phyloP scores from a whole-genome alignment of 2,888 invertebrate species.

The Cephus sareptanus region DNA sequence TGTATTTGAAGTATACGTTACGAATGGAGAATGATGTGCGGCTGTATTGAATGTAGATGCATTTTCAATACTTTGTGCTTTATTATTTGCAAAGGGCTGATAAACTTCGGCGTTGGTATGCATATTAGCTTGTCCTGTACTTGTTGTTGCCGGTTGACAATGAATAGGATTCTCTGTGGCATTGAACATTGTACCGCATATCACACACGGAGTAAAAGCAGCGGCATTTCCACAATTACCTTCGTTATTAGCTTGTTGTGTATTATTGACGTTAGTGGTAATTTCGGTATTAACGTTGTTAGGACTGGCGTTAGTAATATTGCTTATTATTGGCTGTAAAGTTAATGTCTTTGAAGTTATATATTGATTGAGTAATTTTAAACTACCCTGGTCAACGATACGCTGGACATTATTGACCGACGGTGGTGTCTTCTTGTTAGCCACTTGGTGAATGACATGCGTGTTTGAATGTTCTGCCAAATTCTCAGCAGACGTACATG shows the following conservation, averaged over 20 bases:
- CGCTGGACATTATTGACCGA: neutral
- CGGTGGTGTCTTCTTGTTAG: neutral
- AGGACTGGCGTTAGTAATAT: neutral
- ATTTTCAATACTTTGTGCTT: neutral
- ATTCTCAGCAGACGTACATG: neutral
- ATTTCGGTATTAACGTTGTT: neutral
- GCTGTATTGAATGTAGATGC: neutral
- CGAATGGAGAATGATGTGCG: neutral
- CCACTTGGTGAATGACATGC: neutral
- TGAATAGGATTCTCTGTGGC: neutral
- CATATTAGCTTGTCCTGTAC: neutral
- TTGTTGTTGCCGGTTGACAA: neutral
- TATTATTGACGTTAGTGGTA: neutral
- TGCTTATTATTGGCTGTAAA: neutral
- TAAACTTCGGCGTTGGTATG: neutral
- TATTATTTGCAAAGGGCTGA: neutral
- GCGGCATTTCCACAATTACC: neutral
- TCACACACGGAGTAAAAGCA: neutral
- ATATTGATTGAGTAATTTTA: neutral
- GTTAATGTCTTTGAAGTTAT: neutral
- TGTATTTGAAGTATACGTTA: neutral
- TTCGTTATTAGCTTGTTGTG: neutral
- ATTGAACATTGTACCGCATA: neutral
- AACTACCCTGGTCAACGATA: neutral
- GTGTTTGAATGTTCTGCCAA: neutral